These are phyloP conservation scores for Agapornis canus DNA, from an alignment of 2,797 vertebrate species.

Conservation along the genomic window DNA sequence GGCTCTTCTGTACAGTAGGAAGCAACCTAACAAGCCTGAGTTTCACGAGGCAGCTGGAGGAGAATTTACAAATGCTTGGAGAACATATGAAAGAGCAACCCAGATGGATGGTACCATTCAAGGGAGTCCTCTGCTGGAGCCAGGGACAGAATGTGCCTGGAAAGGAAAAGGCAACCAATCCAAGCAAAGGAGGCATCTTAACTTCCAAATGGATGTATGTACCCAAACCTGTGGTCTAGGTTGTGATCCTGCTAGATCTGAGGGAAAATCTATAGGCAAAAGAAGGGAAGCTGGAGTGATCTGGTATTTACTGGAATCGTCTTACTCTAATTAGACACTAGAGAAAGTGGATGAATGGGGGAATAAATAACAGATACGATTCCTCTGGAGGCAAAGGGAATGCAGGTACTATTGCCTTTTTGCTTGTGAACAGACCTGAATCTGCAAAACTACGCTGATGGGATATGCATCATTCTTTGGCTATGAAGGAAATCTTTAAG, in stretches of 20 bases:
- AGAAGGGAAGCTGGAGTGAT: neutral
- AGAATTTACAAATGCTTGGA: neutral
- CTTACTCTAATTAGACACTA: neutral
- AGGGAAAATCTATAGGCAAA: neutral
- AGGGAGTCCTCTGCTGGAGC: neutral
- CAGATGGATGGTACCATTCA: neutral
- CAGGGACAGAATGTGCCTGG: neutral
- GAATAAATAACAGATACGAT: neutral
- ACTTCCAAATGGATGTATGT: neutral
- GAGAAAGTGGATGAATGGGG: neutral
- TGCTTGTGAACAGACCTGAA: neutral
- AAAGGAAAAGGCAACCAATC: neutral
- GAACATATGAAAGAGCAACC: neutral
- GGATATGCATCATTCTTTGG: neutral
- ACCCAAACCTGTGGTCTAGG: neutral
- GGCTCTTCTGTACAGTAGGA: neutral
- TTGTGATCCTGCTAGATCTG: neutral
- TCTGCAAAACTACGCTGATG: neutral
- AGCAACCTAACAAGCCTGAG: neutral
- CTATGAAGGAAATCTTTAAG: neutral
- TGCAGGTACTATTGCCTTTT: neutral
- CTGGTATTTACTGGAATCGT: neutral
- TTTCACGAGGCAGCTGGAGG: fast-evolving
- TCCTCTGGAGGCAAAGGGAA: neutral
- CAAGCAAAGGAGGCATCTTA: neutral